Evolutionary conservation across 2,113 vertebrate species (phyloP).

Genomic region (Eptesicus fuscus): DNA sequence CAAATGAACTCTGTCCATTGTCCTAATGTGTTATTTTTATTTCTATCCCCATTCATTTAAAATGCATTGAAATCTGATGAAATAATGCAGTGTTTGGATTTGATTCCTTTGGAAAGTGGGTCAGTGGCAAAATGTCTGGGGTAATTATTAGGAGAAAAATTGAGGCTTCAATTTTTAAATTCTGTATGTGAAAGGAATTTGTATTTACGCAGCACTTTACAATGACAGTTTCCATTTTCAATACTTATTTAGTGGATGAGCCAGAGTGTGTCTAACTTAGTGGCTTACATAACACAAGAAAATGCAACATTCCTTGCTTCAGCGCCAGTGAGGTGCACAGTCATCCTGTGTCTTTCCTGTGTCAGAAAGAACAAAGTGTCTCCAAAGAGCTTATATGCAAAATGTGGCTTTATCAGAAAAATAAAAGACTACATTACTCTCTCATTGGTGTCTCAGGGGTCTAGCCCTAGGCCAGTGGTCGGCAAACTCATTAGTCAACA

Average conservation of each 20-base stretch:
- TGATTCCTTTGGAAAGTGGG: slow-evolving; percentile 52
- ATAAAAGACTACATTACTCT: not conserved
- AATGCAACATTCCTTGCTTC: slow-evolving; percentile 22
- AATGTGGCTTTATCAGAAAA: slow-evolving; percentile 23
- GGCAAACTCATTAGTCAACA: no score
- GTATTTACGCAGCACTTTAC: not conserved
- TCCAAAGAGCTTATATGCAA: slow-evolving; percentile 16
- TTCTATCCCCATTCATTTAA: slow-evolving; percentile 21
- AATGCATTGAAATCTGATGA: slow-evolving; percentile 45
- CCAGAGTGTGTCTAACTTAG: not conserved
- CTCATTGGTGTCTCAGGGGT: not conserved
- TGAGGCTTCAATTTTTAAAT: slow-evolving; percentile 38
- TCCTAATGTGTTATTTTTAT: not conserved
- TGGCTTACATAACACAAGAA: slow-evolving; percentile 54
- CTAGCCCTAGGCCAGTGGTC: not conserved
- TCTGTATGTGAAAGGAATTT: slow-evolving; percentile 31
- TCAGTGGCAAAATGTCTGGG: slow-evolving; percentile 41
- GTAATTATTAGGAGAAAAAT: slow-evolving; percentile 6
- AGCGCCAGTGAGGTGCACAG: not conserved
- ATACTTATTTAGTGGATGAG: not conserved
- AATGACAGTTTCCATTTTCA: slow-evolving; percentile 41
- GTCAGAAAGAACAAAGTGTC: slow-evolving; percentile 32
- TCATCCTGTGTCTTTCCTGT: slow-evolving; percentile 19
- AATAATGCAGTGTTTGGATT: slow-evolving; percentile 31
- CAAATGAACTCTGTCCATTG: not conserved